These are phyloP conservation scores for Helleia helle DNA, from an alignment of 2,888 invertebrate species.

Conservation along the genomic window DNA sequence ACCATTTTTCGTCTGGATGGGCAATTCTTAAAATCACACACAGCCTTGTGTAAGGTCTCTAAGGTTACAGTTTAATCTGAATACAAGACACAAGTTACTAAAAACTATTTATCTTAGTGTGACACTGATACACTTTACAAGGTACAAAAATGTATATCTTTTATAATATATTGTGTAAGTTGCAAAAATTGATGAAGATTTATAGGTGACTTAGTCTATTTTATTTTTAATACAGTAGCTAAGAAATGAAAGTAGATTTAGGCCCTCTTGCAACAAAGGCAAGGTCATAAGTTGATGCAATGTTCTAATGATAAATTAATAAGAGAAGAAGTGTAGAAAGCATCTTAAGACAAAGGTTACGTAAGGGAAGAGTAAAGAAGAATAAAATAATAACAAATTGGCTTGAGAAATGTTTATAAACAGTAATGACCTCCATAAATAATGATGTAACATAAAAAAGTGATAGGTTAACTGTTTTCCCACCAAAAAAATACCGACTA, in stretches of 20 bases:
- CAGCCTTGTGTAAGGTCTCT: no score
- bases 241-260: background rate
- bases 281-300: conserved; percentile 44
- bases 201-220: no score
- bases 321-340: conserved; percentile 21
- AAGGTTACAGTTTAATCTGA: no score
- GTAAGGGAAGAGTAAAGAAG: background rate
- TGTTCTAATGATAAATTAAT: background rate
- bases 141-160: no score
- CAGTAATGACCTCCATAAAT: conserved; percentile 60
- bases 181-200: no score
- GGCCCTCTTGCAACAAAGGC: conserved; percentile 10
- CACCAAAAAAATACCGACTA: conserved; percentile 45
- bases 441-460: conserved; percentile 55
- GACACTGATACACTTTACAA: no score
- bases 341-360: conserved; percentile 1
- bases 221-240: background rate
- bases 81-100: no score
- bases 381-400: conserved; percentile 30
- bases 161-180: no score
- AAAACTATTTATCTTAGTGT: no score
- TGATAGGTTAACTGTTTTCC: conserved; percentile 65
- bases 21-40: no score
- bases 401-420: conserved; percentile 62
- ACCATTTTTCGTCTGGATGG: no score